phyloP scores from a whole-genome alignment of 1,140 invertebrate genomes.

The Pseudobourletiella spinata region DNA sequence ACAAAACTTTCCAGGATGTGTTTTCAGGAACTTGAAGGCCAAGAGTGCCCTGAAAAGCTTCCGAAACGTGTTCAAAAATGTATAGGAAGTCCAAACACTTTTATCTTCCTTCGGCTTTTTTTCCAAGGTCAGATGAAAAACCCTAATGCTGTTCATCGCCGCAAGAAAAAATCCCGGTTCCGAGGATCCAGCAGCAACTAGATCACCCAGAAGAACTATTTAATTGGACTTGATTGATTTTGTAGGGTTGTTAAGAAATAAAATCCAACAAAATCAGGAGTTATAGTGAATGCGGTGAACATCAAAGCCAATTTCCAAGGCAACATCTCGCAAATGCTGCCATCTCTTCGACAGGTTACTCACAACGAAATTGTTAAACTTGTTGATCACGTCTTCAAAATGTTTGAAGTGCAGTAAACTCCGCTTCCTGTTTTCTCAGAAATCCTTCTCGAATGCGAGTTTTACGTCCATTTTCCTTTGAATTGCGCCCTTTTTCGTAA shows the following conservation, averaged over 20 bases:
- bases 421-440: not conserved
- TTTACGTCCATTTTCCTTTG: too few relatives aligned
- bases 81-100: not conserved
- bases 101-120: not conserved
- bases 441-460: not conserved
- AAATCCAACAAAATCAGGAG: not conserved
- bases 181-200: not conserved
- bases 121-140: not conserved
- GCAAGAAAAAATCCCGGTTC: not conserved
- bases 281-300: not conserved
- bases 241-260: not conserved
- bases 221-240: not conserved
- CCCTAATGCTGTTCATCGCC: not conserved
- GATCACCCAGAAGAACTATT: not conserved
- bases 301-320: not conserved
- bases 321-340: not conserved
- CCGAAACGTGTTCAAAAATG: too few relatives aligned
- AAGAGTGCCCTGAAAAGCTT: not conserved
- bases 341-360: not conserved
- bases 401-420: not conserved
- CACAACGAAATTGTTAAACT: not conserved
- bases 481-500: too few relatives aligned
- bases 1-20: too few relatives aligned
- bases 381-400: not conserved
- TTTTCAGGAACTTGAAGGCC: not conserved